A percentile compares a stretch with the other conserved stretches of the same genome.
Evolutionary conservation across 2,113 vertebrate species (phyloP).

Genomic region (Arvicanthis niloticus): DNA sequence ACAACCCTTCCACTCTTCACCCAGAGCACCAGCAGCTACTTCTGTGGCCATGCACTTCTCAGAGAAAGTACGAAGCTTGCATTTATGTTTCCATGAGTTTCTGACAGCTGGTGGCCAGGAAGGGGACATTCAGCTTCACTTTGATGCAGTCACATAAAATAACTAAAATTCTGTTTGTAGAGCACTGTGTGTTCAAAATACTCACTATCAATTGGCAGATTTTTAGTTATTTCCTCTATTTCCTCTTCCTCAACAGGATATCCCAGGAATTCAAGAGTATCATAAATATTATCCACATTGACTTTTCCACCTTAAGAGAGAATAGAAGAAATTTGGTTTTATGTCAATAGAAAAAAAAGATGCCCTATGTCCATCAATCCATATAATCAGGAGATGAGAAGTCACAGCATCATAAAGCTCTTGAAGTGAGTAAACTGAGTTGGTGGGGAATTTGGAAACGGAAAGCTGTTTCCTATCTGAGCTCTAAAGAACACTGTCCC

Average conservation of each 20-base stretch:
- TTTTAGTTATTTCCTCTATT: slow-evolving; percentile 25
- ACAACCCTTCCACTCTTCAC: no score
- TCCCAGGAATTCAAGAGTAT: slow-evolving; percentile 59
- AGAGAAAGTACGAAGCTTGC: background rate
- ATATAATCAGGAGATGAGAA: slow-evolving; percentile 12
- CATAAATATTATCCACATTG: slow-evolving; percentile 45
- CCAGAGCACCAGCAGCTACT: background rate
- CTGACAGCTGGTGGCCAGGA: background rate
- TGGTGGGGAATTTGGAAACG: background rate
- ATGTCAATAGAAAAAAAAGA: background rate
- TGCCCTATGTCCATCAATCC: background rate
- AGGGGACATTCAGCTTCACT: background rate
- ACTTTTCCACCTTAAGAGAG: slow-evolving; percentile 51
- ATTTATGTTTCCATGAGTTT: background rate
- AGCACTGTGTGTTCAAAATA: slow-evolving; percentile 16
- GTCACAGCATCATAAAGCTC: background rate
- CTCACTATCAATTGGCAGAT: slow-evolving; percentile 50
- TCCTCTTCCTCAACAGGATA: slow-evolving; percentile 67
- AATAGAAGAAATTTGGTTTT: slow-evolving; percentile 32
- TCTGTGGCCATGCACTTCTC: no score
- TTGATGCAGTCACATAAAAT: background rate
- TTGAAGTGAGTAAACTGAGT: slow-evolving; percentile 28
- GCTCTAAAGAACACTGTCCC: background rate
- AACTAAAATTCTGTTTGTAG: background rate
- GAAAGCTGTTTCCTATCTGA: background rate